Evolutionary conservation across 1,140 invertebrate species (phyloP).

Genomic region (Cotesia typhae): DNA sequence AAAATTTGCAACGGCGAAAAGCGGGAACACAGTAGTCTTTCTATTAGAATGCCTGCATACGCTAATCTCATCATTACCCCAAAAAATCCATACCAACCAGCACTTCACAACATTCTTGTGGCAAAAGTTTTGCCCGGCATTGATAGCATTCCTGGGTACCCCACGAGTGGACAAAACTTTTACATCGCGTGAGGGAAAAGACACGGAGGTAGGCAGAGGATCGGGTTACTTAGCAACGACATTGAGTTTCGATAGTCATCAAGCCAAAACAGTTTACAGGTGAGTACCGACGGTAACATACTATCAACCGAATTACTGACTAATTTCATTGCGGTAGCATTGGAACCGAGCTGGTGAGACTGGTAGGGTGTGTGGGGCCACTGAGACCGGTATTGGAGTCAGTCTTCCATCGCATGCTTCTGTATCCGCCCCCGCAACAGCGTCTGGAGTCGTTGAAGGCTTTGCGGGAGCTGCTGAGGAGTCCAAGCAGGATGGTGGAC

Average conservation of each 20-base stretch:
- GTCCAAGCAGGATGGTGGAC: slow-evolving; percentile 76
- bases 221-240: slow-evolving; percentile 77
- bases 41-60: slow-evolving; percentile 88
- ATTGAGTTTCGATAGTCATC: slow-evolving; percentile 78
- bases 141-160: slow-evolving; percentile 86
- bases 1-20: slow-evolving; percentile 66
- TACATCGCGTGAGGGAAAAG: slow-evolving; percentile 71
- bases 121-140: slow-evolving; percentile 90
- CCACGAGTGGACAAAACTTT: slow-evolving; percentile 80
- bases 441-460: slow-evolving; percentile 85
- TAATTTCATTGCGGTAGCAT: slow-evolving; percentile 71
- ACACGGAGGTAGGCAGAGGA: slow-evolving; percentile 72
- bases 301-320: background rate
- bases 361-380: slow-evolving; percentile 85
- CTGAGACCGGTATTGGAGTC: slow-evolving; percentile 89
- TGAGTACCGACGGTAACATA: slow-evolving; percentile 50
- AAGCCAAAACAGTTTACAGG: slow-evolving; percentile 88
- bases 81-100: slow-evolving; percentile 80
- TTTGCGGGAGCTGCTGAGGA: slow-evolving; percentile 77
- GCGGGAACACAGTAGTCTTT: slow-evolving; percentile 75
- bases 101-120: slow-evolving; percentile 88
- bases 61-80: slow-evolving; percentile 81
- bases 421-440: slow-evolving; percentile 85
- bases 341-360: slow-evolving; percentile 84
- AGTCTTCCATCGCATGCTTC: slow-evolving; percentile 89